Percentiles rank a stretch among this genome's conserved stretches.
phyloP scores from a whole-genome alignment of 2,797 vertebrate genomes.

The Argyrosomus regius region DNA sequence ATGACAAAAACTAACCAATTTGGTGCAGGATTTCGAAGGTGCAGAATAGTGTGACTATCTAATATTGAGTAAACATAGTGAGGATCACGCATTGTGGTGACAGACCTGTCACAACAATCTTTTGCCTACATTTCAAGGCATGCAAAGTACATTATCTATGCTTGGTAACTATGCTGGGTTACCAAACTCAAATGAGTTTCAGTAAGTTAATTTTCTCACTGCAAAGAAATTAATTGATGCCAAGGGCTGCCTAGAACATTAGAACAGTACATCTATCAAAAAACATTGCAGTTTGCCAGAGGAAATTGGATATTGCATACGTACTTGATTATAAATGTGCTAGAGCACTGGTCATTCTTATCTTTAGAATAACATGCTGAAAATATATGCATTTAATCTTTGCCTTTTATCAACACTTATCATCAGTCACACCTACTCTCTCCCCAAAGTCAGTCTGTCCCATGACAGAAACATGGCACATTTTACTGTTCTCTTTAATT shows the following conservation, averaged over 20 bases:
- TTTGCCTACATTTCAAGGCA: not conserved
- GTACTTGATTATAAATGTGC: slow-evolving; percentile 21
- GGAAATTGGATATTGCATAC: slow-evolving; percentile 21
- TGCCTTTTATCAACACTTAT: slow-evolving; percentile 47
- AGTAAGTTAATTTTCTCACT: slow-evolving; percentile 6
- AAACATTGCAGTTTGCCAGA: not conserved
- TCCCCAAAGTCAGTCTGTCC: slow-evolving; percentile 56
- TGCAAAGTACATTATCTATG: not conserved
- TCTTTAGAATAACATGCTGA: slow-evolving; percentile 42
- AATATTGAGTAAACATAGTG: not conserved
- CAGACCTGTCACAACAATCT: not conserved
- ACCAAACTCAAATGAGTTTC: not conserved
- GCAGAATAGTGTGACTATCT: not conserved
- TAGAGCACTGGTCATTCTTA: slow-evolving; percentile 6
- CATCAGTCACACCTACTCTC: slow-evolving; percentile 42
- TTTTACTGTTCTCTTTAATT: slow-evolving; percentile 74
- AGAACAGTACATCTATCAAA: slow-evolving; percentile 9
- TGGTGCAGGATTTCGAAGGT: not conserved
- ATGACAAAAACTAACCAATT: not conserved
- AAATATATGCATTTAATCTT: slow-evolving; percentile 39
- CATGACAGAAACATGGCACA: slow-evolving; percentile 66
- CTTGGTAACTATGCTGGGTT: not conserved
- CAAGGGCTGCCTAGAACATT: slow-evolving; percentile 13
- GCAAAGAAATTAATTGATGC: slow-evolving; percentile 22
- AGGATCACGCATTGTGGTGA: not conserved